Evolutionary conservation across 2,888 invertebrate species (phyloP), one percentile per base, ranked within the genome.

Genomic region (Deladenus siricidicola): DNA sequence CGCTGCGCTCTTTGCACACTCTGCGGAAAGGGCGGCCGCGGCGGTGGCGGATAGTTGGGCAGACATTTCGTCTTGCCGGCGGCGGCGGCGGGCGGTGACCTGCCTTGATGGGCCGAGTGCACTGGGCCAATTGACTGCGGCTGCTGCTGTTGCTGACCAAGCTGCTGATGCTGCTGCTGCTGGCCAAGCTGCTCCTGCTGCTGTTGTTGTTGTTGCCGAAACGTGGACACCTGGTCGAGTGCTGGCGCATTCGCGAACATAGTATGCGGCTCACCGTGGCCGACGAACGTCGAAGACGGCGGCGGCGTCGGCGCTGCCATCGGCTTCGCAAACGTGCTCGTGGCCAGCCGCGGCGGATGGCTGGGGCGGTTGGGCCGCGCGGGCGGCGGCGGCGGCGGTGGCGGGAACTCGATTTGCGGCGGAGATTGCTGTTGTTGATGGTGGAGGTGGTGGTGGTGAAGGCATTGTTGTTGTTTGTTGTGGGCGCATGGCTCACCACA

Each of bases 51-150:
- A n/a, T n/a, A n/a, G n/a, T n/a, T n/a, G n/a, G n/a, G n/a, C n/a
- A n/a, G n/a, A n/a, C n/a, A n/a, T n/a, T n/a, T n/a, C n/a, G n/a
- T n/a, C n/a, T n/a, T n/a, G n/a, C n/a, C n/a, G n/a, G n/a, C n/a
- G n/a, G n/a, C n/a, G n/a, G n/a, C n/a, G n/a, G n/a, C n/a, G n/a
- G n/a, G n/a, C n/a, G n/a, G n/a, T n/a, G n/a, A n/a, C n/a, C n/a
- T n/a, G n/a, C n/a, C n/a, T n/a, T n/a, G n/a, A n/a, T n/a, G n/a
- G n/a, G n/a, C n/a, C n/a, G n/a, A n/a, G 44, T n/a, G 74, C 60
- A 50, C 75, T 75, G 17, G 75, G 75, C 39, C 75, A 75, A 21
- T 70, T 50, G 50, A 14, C 57, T 3, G 70, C 68, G 6, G 70
- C 67, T 17, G 73, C 69, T n/a, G 73, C 72, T 4, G 69, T 62